These are phyloP conservation scores for Drosophila engyochracea DNA, from an alignment of 2,888 invertebrate genomes.

Conservation along the genomic window DNA sequence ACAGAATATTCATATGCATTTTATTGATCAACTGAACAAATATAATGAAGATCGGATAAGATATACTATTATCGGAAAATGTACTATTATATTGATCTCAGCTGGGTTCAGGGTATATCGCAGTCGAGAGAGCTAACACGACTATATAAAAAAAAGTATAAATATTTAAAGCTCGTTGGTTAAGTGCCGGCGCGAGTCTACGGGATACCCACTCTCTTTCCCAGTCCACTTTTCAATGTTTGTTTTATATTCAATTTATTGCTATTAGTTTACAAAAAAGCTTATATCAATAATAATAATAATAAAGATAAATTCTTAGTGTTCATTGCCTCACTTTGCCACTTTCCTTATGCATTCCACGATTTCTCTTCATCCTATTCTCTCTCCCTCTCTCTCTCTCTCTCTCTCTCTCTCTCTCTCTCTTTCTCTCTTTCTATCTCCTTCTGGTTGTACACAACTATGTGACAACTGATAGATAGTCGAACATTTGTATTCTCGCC, in stretches of 20 bases:
- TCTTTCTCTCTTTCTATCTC: background rate
- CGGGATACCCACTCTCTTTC: background rate
- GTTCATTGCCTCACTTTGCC: background rate
- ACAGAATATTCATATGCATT: no score
- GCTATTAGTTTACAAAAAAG: background rate
- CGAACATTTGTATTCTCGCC: background rate
- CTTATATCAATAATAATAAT: background rate
- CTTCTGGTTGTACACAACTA: background rate
- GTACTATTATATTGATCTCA: background rate
- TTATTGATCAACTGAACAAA: background rate
- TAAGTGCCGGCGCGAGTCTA: background rate
- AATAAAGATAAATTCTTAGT: background rate
- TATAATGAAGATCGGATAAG: background rate
- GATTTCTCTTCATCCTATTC: background rate
- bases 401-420: background rate
- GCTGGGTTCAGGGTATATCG: background rate
- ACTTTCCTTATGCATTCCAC: background rate
- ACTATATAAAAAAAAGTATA: background rate
- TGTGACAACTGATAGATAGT: background rate
- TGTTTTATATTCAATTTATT: background rate
- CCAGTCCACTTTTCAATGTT: background rate
- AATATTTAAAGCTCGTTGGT: background rate
- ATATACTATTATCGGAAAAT: background rate
- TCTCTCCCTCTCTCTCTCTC: background rate
- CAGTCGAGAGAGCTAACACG: background rate